Evolutionary conservation across 2,113 vertebrate species (phyloP).

Genomic region (Ardeotis arabs): DNA sequence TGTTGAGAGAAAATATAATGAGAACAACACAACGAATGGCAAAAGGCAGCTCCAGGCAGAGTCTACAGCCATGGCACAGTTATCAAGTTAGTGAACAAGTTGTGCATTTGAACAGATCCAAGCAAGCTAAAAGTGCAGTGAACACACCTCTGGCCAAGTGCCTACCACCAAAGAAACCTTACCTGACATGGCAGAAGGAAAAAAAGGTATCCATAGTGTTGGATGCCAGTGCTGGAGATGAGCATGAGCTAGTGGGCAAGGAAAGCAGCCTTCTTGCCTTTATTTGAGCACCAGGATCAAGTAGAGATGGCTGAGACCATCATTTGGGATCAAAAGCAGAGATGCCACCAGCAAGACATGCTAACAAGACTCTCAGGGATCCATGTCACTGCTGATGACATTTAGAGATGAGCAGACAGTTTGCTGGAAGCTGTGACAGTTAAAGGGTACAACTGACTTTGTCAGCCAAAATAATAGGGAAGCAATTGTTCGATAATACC

Average conservation of each 20-base stretch:
- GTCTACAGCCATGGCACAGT: background rate
- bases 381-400: conserved; percentile 16
- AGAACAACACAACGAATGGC: background rate
- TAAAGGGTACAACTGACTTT: background rate
- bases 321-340: conserved; percentile 3
- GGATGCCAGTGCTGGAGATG: background rate
- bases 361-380: conserved; percentile 54
- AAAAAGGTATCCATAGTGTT: background rate
- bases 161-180: background rate
- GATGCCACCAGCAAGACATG: background rate
- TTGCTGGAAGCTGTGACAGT: background rate
- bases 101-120: background rate
- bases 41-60: background rate
- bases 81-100: background rate
- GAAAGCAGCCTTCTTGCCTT: background rate
- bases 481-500: background rate
- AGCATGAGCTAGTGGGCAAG: background rate
- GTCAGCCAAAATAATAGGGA: background rate
- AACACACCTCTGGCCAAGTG: background rate
- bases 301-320: conserved; percentile 23
- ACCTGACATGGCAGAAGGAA: background rate
- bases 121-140: background rate
- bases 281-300: background rate
- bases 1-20: background rate
- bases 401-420: conserved; percentile 2